Evolutionary conservation across 1,140 invertebrate genomes (phyloP), one percentile per base, ranked within the genome.

Genomic region (Arion vulgaris): DNA sequence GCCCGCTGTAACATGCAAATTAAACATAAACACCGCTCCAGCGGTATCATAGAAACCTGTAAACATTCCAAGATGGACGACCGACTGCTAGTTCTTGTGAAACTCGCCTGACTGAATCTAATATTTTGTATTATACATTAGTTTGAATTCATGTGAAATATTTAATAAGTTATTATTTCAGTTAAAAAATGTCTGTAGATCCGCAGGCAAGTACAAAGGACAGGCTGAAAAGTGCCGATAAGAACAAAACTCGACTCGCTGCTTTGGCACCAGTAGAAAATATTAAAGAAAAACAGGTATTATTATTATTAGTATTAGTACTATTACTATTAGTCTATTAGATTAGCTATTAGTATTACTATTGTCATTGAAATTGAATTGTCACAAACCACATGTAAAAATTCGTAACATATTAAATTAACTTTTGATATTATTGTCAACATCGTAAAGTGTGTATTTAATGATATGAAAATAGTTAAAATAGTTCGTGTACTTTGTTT

Each of bases 271-370:
- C 88, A 2, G 88, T 89, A 19, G 90, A 91, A 87, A 90, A 91
- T 80, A 88, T 91, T 19, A 90, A 90, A 84, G 89, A 90, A 81
- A 91, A 91, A 85, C 90, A 91, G 87, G 90, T 91, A 57, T n/a
- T n/a, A n/a, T n/a, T n/a, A n/a, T n/a, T n/a, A n/a, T n/a, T n/a
- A n/a, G n/a, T n/a, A n/a, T n/a, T n/a, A n/a, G n/a, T n/a, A n/a
- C n/a, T n/a, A n/a, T n/a, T n/a, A n/a, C n/a, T n/a, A n/a, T n/a
- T n/a, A n/a, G n/a, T n/a, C n/a, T n/a, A n/a, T n/a, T n/a, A n/a
- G n/a, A n/a, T n/a, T n/a, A n/a, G n/a, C n/a, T n/a, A n/a, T n/a
- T n/a, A n/a, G n/a, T n/a, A n/a, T n/a, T n/a, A n/a, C n/a, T n/a
- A n/a, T n/a, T n/a, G n/a, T n/a, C n/a, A n/a, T n/a, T n/a, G n/a